These are phyloP conservation scores for Mellivora capensis DNA, from an alignment of 2,113 vertebrate genomes.

Conservation along the genomic window DNA sequence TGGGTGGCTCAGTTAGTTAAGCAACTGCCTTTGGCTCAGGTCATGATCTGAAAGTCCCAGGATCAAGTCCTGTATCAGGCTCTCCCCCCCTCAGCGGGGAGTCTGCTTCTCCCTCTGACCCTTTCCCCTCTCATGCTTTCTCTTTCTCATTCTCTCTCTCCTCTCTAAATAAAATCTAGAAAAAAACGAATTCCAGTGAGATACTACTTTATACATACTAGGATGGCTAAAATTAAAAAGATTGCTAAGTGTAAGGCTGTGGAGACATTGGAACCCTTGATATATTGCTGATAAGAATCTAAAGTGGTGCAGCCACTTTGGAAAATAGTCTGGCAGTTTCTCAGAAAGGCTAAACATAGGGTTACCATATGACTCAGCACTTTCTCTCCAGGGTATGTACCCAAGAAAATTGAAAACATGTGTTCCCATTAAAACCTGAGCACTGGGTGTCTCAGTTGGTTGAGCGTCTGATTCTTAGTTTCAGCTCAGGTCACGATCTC, in stretches of 20 bases:
- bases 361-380: not conserved
- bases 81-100: too few species aligned
- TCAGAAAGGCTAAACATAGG: not conserved
- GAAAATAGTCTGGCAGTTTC: not conserved
- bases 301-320: not conserved
- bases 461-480: not conserved
- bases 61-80: too few species aligned
- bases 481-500: not conserved
- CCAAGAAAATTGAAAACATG: not conserved
- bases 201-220: not conserved
- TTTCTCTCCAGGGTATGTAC: not conserved
- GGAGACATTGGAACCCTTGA: not conserved
- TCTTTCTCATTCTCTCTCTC: too few species aligned
- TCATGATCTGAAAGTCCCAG: too few species aligned
- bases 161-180: too few species aligned
- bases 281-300: not conserved
- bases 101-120: too few species aligned
- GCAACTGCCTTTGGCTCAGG: too few species aligned
- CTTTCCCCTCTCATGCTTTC: too few species aligned
- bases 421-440: not conserved
- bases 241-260: not conserved
- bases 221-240: not conserved
- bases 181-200: not conserved
- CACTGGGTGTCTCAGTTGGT: not conserved
- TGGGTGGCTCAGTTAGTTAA: too few species aligned